phyloP scores from a whole-genome alignment of 1,140 invertebrate genomes.

The Hypothenemus hampei region DNA sequence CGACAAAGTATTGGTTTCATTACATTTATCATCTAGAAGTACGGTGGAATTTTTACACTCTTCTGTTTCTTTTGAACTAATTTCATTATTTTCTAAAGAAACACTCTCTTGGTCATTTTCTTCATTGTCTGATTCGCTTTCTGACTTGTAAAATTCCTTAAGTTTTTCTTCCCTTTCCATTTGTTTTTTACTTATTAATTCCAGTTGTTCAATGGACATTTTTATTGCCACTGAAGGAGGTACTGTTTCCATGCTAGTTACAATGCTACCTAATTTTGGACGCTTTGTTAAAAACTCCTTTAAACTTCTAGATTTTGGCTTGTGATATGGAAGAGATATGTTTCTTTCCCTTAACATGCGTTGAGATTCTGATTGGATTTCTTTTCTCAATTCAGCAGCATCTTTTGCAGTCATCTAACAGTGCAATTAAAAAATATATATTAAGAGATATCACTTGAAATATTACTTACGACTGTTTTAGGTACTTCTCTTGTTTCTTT shows the following conservation, averaged over 20 bases:
- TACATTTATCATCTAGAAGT: too few relatives aligned
- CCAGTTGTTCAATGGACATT: constrained; percentile 52
- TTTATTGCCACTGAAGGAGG: constrained; percentile 46
- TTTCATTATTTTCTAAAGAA: neutral
- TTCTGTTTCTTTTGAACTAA: neutral
- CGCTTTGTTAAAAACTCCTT: constrained; percentile 62
- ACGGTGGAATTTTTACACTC: too few relatives aligned
- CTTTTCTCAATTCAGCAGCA: constrained; percentile 52
- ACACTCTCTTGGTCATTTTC: constrained; percentile 12
- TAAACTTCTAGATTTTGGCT: constrained; percentile 64
- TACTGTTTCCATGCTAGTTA: constrained; percentile 8
- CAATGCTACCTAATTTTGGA: constrained; percentile 29
- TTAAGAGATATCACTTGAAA: neutral
- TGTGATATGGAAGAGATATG: constrained; percentile 71
- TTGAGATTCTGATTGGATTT: constrained; percentile 58
- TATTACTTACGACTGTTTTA: neutral
- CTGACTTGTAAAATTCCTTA: constrained; percentile 57
- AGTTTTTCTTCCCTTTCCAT: constrained; percentile 56
- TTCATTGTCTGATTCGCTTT: constrained; percentile 46
- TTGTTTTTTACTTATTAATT: constrained; percentile 51
- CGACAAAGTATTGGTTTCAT: too few relatives aligned
- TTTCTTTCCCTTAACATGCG: constrained; percentile 63
- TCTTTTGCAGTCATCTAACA: constrained; percentile 52
- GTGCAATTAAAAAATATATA: constrained; percentile 3
- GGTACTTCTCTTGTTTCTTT: neutral